These are phyloP conservation scores for Cranoglanis bouderius DNA, from an alignment of 2,113 vertebrate genomes.

Conservation along the genomic window DNA sequence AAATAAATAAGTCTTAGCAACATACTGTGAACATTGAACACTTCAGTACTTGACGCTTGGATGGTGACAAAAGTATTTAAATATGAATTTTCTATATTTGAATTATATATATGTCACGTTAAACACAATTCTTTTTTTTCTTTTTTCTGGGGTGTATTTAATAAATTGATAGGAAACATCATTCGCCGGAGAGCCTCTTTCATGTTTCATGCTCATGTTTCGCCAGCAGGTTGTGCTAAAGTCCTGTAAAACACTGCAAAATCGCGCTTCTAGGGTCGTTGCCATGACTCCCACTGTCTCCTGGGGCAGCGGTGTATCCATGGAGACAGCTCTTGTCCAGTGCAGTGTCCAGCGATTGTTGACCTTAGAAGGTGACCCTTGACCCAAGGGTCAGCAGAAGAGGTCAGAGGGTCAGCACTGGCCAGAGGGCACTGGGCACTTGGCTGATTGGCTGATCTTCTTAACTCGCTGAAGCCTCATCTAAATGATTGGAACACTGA, in stretches of 20 bases:
- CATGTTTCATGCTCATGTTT: not conserved
- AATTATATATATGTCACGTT: not conserved
- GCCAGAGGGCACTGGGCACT: slow-evolving; percentile 71
- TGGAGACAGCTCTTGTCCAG: slow-evolving; percentile 56
- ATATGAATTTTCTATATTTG: not conserved
- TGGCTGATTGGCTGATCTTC: slow-evolving; percentile 75
- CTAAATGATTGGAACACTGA: slow-evolving; percentile 74
- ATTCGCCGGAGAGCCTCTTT: not conserved
- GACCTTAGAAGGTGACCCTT: slow-evolving; percentile 66
- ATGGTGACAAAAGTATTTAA: not conserved
- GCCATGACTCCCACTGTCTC: slow-evolving; percentile 50
- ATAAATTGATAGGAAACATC: not conserved
- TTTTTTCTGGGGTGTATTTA: not conserved
- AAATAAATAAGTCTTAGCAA: not conserved
- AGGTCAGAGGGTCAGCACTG: slow-evolving; percentile 67
- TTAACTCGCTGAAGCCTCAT: slow-evolving; percentile 70
- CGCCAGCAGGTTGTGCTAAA: slow-evolving; percentile 49
- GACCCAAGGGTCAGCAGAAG: slow-evolving; percentile 59
- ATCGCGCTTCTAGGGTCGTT: not conserved
- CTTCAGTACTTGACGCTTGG: not conserved
- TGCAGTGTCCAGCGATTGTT: slow-evolving; percentile 60
- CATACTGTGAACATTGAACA: not conserved
- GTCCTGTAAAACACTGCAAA: slow-evolving; percentile 1
- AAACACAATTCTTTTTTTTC: not conserved
- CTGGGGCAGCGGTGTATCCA: slow-evolving; percentile 45